Percentiles rank a stretch among this genome's conserved stretches.
phyloP scores from a whole-genome alignment of 2,113 vertebrate species.

The Psittacula cyanocephala region DNA sequence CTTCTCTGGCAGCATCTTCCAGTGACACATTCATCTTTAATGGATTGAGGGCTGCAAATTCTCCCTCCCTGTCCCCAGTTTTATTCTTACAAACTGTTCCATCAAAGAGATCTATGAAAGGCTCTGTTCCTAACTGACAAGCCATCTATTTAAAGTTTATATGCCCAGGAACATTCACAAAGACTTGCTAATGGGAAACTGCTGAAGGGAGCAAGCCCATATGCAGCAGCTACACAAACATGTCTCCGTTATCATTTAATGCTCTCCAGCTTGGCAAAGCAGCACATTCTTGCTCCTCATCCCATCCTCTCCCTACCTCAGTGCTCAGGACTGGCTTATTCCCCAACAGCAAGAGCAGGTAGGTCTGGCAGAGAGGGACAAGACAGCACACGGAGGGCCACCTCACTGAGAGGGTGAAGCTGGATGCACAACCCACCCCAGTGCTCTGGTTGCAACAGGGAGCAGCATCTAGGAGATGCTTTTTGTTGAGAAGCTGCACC shows the following conservation, averaged over 20 bases:
- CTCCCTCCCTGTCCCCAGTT: not conserved
- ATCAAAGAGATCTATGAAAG: conserved; percentile 58
- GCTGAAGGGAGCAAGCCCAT: not conserved
- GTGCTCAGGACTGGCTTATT: not conserved
- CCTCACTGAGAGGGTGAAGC: not conserved
- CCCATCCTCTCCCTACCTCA: not conserved
- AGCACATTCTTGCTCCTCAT: not conserved
- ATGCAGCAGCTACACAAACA: not conserved
- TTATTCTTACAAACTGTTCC: conserved; percentile 1
- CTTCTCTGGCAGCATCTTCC: not conserved
- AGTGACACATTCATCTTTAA: not conserved
- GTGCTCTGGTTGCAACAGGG: not conserved
- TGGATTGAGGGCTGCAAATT: not conserved
- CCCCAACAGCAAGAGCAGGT: not conserved
- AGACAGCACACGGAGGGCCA: rapidly evolving
- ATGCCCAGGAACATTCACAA: not conserved
- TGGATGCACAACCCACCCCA: not conserved
- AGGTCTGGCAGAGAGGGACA: not conserved
- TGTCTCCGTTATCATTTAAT: not conserved
- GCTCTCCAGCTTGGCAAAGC: not conserved
- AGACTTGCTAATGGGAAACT: conserved; percentile 37
- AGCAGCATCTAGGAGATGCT: not conserved
- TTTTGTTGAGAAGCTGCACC: rapidly evolving
- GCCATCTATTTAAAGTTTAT: conserved; percentile 51
- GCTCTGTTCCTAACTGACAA: conserved; percentile 37